Percentiles rank a stretch among this genome's conserved stretches.
Conservation (phyloP, 2,797 vertebrate genomes). For the Eremophila alpestris region DNA sequence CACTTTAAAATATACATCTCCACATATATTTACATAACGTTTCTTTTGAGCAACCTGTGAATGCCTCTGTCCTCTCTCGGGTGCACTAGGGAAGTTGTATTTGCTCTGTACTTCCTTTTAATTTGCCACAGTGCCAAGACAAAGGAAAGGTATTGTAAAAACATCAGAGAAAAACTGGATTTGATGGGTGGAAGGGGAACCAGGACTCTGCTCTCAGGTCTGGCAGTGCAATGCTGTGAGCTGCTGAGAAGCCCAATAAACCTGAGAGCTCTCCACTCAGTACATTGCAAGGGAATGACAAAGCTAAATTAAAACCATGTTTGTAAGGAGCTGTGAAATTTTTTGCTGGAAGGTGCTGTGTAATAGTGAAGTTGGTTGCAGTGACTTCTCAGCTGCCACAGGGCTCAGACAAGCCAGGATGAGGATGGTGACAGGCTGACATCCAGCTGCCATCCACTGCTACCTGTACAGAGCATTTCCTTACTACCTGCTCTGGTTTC, state of each 20-base stretch:
- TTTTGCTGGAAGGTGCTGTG: constrained; percentile 4
- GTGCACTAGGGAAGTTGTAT: not conserved
- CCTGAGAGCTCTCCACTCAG: not conserved
- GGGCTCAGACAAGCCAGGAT: not conserved
- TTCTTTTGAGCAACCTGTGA: not conserved
- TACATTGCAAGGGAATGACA: not conserved
- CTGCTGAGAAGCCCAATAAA: not conserved
- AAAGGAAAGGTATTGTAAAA: not conserved
- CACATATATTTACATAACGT: not conserved
- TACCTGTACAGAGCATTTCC: not conserved
- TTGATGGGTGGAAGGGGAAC: not conserved
- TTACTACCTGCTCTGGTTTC: not conserved
- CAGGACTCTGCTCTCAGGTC: not conserved
- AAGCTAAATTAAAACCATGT: constrained; percentile 24
- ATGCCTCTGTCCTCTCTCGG: not conserved
- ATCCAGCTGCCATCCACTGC: not conserved
- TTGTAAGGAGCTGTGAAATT: not conserved
- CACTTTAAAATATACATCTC: not conserved
- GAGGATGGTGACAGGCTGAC: not conserved
- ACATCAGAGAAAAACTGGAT: not conserved
- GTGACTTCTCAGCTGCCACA: not conserved
- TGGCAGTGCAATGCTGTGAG: not conserved
- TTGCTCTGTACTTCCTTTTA: not conserved
- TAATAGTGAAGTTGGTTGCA: not conserved
- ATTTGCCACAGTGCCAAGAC: not conserved